Percentiles rank a stretch among this genome's conserved stretches.
Conservation (phyloP, 2,113 vertebrate species). For the Cyphomyrus plagiostoma region DNA sequence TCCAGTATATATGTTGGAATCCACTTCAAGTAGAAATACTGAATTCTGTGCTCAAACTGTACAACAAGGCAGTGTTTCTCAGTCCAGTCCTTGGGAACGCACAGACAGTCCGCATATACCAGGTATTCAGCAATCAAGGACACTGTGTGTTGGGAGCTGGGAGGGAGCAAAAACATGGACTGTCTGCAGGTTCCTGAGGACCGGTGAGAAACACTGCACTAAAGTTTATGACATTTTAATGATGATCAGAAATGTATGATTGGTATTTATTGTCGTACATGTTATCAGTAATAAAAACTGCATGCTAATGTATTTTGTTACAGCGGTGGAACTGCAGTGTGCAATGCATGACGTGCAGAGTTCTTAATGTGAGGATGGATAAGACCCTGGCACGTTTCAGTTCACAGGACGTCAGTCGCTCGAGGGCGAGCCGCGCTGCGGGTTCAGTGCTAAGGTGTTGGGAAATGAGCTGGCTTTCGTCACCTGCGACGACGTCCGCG, state of each 20-base stretch:
- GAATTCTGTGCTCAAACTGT: neutral
- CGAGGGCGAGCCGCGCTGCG: slow-evolving; percentile 47
- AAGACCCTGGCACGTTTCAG: slow-evolving; percentile 42
- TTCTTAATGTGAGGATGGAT: neutral
- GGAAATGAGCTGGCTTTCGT: slow-evolving; percentile 71
- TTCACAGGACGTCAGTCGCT: slow-evolving; percentile 47
- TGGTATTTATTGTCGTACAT: neutral
- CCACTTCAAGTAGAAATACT: neutral
- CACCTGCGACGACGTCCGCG: slow-evolving; percentile 60
- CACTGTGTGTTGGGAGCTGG: neutral
- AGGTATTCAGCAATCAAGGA: neutral
- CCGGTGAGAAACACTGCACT: neutral
- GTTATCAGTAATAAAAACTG: neutral
- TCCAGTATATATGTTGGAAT: neutral
- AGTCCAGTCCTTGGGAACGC: neutral
- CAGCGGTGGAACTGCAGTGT: neutral
- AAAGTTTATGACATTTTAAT: neutral
- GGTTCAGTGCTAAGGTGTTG: slow-evolving; percentile 70
- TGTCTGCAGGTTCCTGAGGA: neutral
- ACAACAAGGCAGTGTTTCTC: neutral
- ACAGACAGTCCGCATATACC: neutral
- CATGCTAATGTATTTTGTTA: neutral
- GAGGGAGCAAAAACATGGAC: neutral
- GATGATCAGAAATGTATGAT: neutral
- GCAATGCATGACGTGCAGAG: neutral